Evolutionary conservation across 2,797 vertebrate species (phyloP), one percentile per base, ranked within the genome.

Genomic region (Thamnophis elegans): DNA sequence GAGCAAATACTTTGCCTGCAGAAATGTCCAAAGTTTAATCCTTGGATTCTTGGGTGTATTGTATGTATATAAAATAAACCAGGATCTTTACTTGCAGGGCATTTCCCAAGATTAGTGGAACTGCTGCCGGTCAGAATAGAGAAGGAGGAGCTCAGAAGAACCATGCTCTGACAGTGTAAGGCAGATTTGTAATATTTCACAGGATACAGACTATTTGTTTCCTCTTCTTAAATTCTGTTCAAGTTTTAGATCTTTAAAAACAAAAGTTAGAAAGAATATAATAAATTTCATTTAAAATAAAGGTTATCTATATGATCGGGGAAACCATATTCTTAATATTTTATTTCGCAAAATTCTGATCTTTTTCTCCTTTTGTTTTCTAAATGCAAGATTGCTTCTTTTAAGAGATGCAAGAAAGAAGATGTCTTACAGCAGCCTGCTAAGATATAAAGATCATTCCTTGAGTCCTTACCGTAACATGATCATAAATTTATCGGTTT

Each of bases 401-500:
- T 94, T 94, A 95, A 89, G 95, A 97, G 97, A 91, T 95, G 92
- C 94, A 95, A 96, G 95, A 96, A 96, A 94, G 91, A 95, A 92
- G 94, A 94, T 94, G 91, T 93, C 96, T 95, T 95, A 62, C 96
- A 97, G 96, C 97, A 93, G 96, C 97, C 96, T 95, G 96, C 96
- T 95, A 96, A 97, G 96, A 97, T 91, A 96, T 95, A 96, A 96
- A 96, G 95, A 94, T 94, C 94, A 94, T 96, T 96, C 97, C 97
- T 97, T 94, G 96, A 97, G 97, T 97, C 96, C 97, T 98, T 97
- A 97, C 97, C 97, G 95, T 90, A 96, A 97, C 96, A 98, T 98
- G 97, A 97, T 98, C 97, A 97, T 97, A 96, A 97, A 98, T 97
- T 97, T 97, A 97, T 97, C 96, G 97, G 97, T 96, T 97, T 96